Base-by-base conservation (phyloP, 64 coral and sea anemone species). In the Montipora cactus region DNA sequence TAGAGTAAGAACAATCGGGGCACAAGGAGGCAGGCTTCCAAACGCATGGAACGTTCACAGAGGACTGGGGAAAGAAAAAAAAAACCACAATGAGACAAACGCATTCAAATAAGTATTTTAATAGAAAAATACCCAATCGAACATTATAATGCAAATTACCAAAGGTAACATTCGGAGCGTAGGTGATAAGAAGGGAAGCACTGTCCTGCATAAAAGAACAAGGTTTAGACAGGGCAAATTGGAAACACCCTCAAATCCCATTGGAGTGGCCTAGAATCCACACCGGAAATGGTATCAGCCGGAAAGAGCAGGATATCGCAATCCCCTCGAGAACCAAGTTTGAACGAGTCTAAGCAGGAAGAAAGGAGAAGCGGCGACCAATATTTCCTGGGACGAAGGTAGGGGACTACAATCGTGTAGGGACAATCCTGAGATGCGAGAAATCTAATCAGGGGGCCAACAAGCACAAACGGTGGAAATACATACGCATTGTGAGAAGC, bases 171-270 rank as follows among this genome's bases (percentile, higher is more conserved):
- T 37, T 52, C 47, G 22, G 59, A 75, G 57, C 28, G 53, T 16
- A 7, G 73, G 18, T 13, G 20, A 59, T 52, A 77, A 75, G 77
- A 7, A 68, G 4, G 12, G 44, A 62, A 80, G 59, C 64, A 91
- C 23, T 67, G 45, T 91, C 75, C 19, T 59, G 37, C 37, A 37
- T 37, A 37, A 37, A 37, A 37, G 37, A 37, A 37, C 15, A 45
- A 81, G 0, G 61, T 15, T 46, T 8, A 71, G 10, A 0, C 52
- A 5, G 52, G 52, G 52, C 46, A 75, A 70, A 89, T 47, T 9
- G 80, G 25, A 21, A 85, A 92, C 2, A 59, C 80, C 62, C 80
- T 85, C 15, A 92, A 84, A 47, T 92, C 90, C 70, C 69, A 92
- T 76, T 84, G 90, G 4, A 91, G 52, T 68, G 55, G 77, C 8